phyloP scores from a whole-genome alignment of 2,797 vertebrate species.

The Lycodopsis pacificus region DNA sequence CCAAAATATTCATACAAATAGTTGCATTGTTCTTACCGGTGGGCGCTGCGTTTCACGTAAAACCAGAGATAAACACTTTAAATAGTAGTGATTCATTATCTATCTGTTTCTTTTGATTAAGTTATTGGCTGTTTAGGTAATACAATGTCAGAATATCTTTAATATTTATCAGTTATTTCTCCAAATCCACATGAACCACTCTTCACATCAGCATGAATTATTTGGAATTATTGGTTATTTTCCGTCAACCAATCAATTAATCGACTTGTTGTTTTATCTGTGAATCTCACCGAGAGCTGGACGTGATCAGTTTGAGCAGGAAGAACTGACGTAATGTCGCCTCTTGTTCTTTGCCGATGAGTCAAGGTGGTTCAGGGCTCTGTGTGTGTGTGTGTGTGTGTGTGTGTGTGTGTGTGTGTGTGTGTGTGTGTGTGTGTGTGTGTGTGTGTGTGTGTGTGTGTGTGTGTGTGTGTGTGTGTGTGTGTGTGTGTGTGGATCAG shows the following conservation, averaged over 20 bases:
- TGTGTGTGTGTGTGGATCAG: background rate
- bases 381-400: background rate
- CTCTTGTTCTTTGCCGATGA: background rate
- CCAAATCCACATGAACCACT: too few species aligned
- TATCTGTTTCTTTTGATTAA: background rate
- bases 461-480: background rate
- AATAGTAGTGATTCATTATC: background rate
- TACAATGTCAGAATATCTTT: too few species aligned
- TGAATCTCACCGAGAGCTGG: background rate
- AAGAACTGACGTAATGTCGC: background rate
- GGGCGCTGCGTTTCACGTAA: background rate
- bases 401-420: background rate
- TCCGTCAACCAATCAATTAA: background rate
- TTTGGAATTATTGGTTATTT: too few species aligned
- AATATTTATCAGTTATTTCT: too few species aligned
- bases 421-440: background rate
- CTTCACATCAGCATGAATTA: too few species aligned
- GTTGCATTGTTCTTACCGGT: background rate
- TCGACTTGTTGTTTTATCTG: background rate
- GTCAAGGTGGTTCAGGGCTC: background rate
- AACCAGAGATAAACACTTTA: slow-evolving; percentile 2
- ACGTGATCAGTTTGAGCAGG: background rate
- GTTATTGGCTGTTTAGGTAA: background rate
- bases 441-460: background rate
- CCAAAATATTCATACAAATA: slow-evolving; percentile 20